phyloP scores from a whole-genome alignment of 2,888 invertebrate species.

The Drosophila cognata region DNA sequence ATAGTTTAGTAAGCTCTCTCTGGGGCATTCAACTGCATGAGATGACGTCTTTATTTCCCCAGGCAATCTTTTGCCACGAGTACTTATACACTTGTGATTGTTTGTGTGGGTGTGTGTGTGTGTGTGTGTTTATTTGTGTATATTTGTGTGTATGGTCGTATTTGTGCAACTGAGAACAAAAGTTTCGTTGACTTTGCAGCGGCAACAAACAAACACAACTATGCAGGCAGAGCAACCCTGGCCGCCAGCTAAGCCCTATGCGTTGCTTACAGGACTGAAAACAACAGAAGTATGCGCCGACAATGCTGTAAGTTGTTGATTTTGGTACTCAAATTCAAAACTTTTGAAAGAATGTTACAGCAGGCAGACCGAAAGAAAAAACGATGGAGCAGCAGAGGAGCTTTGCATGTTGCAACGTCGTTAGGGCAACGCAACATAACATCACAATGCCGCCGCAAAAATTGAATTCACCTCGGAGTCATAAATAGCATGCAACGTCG shows the following conservation, averaged over 20 bases:
- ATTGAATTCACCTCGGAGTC: constrained; percentile 29
- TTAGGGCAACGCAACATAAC: constrained; percentile 44
- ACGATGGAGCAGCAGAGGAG: constrained; percentile 13
- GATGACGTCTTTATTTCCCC: constrained; percentile 81
- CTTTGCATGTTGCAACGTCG: constrained; percentile 65
- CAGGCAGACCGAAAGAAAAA: constrained; percentile 8
- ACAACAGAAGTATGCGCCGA: constrained; percentile 41
- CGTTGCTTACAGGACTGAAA: constrained; percentile 41
- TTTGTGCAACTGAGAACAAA: constrained; percentile 76
- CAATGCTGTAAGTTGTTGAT: constrained; percentile 70
- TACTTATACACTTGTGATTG: constrained; percentile 69
- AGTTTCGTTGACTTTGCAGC: constrained; percentile 79
- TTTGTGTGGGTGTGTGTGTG: constrained; percentile 22
- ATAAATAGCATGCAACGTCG: constrained; percentile 36
- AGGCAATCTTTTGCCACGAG: constrained; percentile 78
- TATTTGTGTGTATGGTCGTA: constrained; percentile 51
- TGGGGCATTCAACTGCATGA: constrained; percentile 77
- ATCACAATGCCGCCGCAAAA: constrained; percentile 6
- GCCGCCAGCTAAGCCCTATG: constrained; percentile 40
- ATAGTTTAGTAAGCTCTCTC: constrained; percentile 81
- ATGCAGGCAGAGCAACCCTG: constrained; percentile 14
- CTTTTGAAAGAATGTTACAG: constrained; percentile 50
- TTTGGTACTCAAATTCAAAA: constrained; percentile 78
- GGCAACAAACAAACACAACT: constrained; percentile 72
- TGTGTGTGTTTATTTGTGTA: constrained; percentile 28